phyloP scores from a whole-genome alignment of 1,140 invertebrate genomes.

The Drosophila azteca region DNA sequence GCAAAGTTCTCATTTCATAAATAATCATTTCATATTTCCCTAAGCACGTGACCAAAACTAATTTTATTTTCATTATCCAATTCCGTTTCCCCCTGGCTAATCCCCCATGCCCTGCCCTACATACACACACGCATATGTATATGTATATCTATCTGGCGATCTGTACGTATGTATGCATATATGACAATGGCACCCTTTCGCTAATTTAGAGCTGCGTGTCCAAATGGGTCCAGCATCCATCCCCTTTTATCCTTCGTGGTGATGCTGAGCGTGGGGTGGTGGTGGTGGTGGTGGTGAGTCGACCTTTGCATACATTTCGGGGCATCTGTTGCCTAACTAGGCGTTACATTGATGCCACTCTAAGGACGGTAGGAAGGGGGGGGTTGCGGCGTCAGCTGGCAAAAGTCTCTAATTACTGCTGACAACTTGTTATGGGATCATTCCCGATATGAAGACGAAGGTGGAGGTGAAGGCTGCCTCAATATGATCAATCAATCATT shows the following conservation, averaged over 20 bases:
- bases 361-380: slow-evolving; percentile 4
- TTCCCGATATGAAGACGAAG: slow-evolving; percentile 15
- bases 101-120: slow-evolving; percentile 40
- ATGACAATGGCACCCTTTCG: slow-evolving; percentile 62
- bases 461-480: not conserved
- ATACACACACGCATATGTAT: slow-evolving; percentile 19
- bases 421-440: slow-evolving; percentile 51
- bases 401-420: slow-evolving; percentile 34
- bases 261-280: too few relatives aligned
- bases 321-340: slow-evolving; percentile 74
- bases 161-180: slow-evolving; percentile 33
- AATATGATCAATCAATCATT: slow-evolving; percentile 30
- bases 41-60: slow-evolving; percentile 72
- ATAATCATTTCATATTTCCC: slow-evolving; percentile 66
- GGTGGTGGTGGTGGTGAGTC: slow-evolving; percentile 22
- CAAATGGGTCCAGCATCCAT: slow-evolving; percentile 47
- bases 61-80: slow-evolving; percentile 71
- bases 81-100: slow-evolving; percentile 40
- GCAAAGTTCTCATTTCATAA: slow-evolving; percentile 30
- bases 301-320: slow-evolving; percentile 69
- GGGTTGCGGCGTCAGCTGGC: slow-evolving; percentile 44
- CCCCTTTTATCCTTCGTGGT: slow-evolving; percentile 29
- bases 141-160: slow-evolving; percentile 6
- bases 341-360: slow-evolving; percentile 63
- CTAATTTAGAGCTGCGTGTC: slow-evolving; percentile 60